phyloP scores from a whole-genome alignment of 2,113 vertebrate species.

The Natator depressus region DNA sequence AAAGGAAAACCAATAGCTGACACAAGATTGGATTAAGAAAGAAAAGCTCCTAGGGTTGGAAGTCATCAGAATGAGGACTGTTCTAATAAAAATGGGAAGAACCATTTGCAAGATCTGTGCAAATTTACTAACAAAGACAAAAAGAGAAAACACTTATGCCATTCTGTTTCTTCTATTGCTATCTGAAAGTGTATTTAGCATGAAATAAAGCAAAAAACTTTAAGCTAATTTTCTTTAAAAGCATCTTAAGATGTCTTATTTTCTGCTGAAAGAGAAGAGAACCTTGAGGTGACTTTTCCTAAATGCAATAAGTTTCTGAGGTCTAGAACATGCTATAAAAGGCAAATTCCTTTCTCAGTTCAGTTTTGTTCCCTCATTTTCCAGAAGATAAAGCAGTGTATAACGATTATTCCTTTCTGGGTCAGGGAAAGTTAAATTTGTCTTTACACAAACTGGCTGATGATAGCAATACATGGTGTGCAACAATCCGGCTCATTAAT shows the following conservation, averaged over 20 bases:
- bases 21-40: not conserved
- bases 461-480: not conserved
- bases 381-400: slow-evolving; percentile 3
- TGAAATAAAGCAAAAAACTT: not conserved
- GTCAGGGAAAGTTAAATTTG: not conserved
- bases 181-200: not conserved
- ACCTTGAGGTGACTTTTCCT: not conserved
- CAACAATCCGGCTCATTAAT: not conserved
- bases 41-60: not conserved
- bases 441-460: not conserved
- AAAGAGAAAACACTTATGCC: not conserved
- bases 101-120: fast-evolving
- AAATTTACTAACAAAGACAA: not conserved
- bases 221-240: not conserved
- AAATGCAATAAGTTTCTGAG: not conserved
- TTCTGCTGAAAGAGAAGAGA: not conserved
- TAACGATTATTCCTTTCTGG: not conserved
- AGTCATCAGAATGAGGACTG: not conserved
- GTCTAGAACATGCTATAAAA: not conserved
- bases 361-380: not conserved
- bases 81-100: not conserved
- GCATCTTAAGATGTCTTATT: not conserved
- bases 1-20: not conserved
- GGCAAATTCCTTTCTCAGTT: not conserved
- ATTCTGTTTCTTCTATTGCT: fast-evolving